A percentile compares a stretch with the other conserved stretches of the same genome.
Evolutionary conservation across 2,113 vertebrate genomes (phyloP).

Genomic region (Pycnonotus jocosus): DNA sequence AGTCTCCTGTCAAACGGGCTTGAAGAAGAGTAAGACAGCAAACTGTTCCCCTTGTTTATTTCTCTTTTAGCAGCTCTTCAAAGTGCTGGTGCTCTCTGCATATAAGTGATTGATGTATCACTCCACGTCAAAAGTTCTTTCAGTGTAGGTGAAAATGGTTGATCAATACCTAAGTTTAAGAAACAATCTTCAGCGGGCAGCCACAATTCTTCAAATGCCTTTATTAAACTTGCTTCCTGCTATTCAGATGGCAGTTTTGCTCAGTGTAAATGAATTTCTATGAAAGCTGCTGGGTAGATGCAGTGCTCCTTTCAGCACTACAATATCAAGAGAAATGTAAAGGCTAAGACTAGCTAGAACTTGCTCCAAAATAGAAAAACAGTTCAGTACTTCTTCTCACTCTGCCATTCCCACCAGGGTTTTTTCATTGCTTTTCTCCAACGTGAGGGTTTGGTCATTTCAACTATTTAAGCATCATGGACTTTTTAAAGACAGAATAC

Average conservation of each 20-base stretch:
- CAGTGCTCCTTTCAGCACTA: not conserved
- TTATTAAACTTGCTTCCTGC: not conserved
- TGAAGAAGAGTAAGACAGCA: not conserved
- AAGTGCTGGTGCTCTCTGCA: not conserved
- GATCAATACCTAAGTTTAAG: not conserved
- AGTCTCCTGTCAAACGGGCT: not conserved
- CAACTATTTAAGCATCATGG: not conserved
- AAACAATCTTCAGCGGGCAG: not conserved
- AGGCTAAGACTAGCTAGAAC: not conserved
- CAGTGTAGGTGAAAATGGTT: not conserved
- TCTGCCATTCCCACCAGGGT: not conserved
- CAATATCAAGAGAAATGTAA: not conserved
- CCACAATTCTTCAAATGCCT: not conserved
- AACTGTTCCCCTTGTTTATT: not conserved
- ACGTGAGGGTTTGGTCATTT: not conserved
- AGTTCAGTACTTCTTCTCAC: not conserved
- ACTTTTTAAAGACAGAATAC: not conserved
- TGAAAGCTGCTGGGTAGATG: not conserved
- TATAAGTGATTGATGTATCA: not conserved
- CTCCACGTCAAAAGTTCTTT: not conserved
- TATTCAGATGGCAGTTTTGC: not conserved
- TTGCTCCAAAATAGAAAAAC: not conserved
- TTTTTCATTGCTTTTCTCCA: not conserved
- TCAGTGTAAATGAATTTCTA: not conserved
- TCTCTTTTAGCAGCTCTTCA: not conserved